Percentiles rank a stretch among this genome's conserved stretches.
phyloP scores from a whole-genome alignment of 2,113 vertebrate genomes.

The Romanogobio albipinnatus region DNA sequence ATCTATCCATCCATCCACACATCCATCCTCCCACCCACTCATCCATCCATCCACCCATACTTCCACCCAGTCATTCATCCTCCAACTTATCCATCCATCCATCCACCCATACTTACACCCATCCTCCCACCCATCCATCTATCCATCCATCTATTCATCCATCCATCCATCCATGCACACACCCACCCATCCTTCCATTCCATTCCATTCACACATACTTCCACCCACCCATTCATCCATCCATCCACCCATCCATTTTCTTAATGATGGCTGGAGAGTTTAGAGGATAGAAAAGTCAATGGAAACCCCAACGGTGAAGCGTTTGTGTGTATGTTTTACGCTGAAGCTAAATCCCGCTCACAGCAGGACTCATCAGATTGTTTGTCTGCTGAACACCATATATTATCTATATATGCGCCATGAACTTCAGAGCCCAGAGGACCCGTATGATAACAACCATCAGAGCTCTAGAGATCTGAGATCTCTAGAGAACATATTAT shows the following conservation, averaged over 20 bases:
- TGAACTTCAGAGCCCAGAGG: not conserved
- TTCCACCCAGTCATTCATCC: too few relatives aligned
- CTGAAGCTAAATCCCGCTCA: not conserved
- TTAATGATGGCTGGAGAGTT: not conserved
- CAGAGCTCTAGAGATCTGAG: constrained; percentile 25
- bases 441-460: not conserved
- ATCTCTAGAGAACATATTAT: not conserved
- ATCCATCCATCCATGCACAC: too few relatives aligned
- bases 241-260: too few relatives aligned
- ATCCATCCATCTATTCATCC: too few relatives aligned
- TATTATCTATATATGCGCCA: not conserved
- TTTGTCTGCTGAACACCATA: not conserved
- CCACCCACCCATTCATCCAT: too few relatives aligned
- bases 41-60: too few relatives aligned
- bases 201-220: too few relatives aligned
- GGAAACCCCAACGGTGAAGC: not conserved
- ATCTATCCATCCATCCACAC: too few relatives aligned
- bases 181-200: too few relatives aligned
- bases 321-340: not conserved
- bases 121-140: too few relatives aligned
- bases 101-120: too few relatives aligned
- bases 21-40: too few relatives aligned
- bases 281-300: not conserved
- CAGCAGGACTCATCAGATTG: not conserved
- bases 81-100: fast-evolving